phyloP scores from a whole-genome alignment of 1,140 invertebrate genomes.

The Pseudachorutes palmiensis region DNA sequence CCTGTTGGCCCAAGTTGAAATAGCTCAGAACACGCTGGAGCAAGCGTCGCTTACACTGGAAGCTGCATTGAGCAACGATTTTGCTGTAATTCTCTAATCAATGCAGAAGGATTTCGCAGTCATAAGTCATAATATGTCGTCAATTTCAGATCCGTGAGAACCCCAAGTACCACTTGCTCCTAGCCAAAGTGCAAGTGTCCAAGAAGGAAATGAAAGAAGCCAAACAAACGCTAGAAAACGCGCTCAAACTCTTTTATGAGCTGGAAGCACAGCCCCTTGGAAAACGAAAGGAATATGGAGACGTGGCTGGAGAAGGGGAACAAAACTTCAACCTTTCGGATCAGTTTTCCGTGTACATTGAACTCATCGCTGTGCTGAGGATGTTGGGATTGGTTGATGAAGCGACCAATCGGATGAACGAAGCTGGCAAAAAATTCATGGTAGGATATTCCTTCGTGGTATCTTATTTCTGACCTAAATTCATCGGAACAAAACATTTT shows the following conservation, averaged over 20 bases:
- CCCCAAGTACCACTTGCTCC: conserved; percentile 79
- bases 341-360: conserved; percentile 75
- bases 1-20: conserved; percentile 75
- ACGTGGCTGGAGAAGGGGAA: conserved; percentile 28
- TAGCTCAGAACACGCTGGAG: conserved; percentile 60
- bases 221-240: conserved; percentile 62
- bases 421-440: conserved; percentile 62
- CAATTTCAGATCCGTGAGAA: conserved; percentile 61
- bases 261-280: conserved; percentile 41
- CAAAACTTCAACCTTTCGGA: conserved; percentile 58
- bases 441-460: conserved; percentile 11
- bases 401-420: conserved; percentile 70
- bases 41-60: conserved; percentile 77
- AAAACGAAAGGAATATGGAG: conserved; percentile 45
- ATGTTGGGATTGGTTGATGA: conserved; percentile 63
- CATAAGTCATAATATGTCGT: conserved; percentile 1
- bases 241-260: conserved; percentile 51
- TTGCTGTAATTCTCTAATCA: conserved; percentile 52
- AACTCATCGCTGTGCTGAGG: conserved; percentile 71
- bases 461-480: too few relatives aligned
- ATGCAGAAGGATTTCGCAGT: neutral
- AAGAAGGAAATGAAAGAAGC: conserved; percentile 63
- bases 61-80: conserved; percentile 79
- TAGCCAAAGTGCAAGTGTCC: conserved; percentile 71
- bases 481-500: conserved; percentile 4